A percentile compares a stretch with the other conserved stretches of the same genome.
Evolutionary conservation across 2,113 vertebrate species (phyloP).

Genomic region (Arvicanthis niloticus): DNA sequence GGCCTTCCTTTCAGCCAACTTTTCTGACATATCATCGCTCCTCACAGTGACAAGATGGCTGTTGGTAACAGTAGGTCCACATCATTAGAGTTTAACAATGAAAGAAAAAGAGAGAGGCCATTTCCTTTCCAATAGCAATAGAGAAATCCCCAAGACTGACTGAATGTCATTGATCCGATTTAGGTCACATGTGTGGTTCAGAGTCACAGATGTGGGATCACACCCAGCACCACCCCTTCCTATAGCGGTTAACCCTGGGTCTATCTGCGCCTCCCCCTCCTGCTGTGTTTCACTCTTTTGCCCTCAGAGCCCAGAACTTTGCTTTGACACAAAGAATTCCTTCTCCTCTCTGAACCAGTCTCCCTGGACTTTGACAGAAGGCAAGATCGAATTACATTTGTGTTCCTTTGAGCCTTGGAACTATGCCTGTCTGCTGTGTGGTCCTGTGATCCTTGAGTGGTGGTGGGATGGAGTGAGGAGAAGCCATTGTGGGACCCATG

Average conservation of each 20-base stretch:
- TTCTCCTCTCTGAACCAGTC: background rate
- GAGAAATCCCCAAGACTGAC: background rate
- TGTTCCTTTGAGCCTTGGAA: background rate
- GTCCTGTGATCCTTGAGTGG: rapidly evolving
- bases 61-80: background rate
- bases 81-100: background rate
- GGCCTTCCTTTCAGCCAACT: background rate
- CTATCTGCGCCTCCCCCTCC: background rate
- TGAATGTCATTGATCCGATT: background rate
- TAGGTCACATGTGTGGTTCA: background rate
- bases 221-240: background rate
- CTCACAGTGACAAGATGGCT: constrained; percentile 24
- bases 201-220: background rate
- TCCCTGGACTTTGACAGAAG: background rate
- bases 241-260: background rate
- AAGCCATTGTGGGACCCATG: background rate
- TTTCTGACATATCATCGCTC: background rate
- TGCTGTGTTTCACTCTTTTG: background rate
- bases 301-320: background rate
- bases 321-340: background rate
- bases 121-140: background rate
- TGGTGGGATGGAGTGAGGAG: background rate
- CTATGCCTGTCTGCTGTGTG: background rate
- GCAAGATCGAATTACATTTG: background rate
- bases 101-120: background rate